Conservation (phyloP, 2,113 vertebrate species). For the Ceyx melanurus region DNA sequence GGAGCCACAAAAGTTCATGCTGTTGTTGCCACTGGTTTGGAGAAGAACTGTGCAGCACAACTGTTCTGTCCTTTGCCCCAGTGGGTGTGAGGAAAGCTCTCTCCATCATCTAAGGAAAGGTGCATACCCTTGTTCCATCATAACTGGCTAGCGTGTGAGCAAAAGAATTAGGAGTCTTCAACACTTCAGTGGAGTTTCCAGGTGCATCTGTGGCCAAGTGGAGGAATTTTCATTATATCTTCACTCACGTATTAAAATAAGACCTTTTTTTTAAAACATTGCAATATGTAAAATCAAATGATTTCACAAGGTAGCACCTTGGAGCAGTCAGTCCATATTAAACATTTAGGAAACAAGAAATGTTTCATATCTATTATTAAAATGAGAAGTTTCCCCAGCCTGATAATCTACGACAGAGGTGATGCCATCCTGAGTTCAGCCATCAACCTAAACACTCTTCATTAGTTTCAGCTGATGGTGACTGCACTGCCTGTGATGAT, state of each 20-base stretch:
- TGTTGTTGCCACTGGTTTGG: background rate
- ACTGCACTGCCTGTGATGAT: background rate
- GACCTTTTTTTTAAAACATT: background rate
- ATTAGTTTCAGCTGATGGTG: background rate
- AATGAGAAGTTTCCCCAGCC: background rate
- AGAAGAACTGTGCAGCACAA: background rate
- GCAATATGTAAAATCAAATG: background rate
- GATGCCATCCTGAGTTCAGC: background rate
- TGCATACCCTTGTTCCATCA: background rate
- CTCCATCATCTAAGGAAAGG: background rate
- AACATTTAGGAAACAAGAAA: conserved; percentile 33
- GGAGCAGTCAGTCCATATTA: background rate
- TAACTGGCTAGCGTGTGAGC: background rate
- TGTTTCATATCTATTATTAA: background rate
- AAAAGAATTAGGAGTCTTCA: background rate
- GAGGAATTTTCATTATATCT: background rate
- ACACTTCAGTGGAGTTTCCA: background rate
- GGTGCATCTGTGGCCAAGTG: background rate
- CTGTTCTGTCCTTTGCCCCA: background rate
- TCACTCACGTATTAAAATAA: background rate
- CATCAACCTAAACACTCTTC: background rate
- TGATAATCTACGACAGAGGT: background rate
- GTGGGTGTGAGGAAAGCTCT: background rate
- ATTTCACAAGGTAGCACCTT: background rate
- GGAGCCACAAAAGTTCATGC: background rate